phyloP scores from a whole-genome alignment of 2,113 vertebrate species.

The Neofelis nebulosa region DNA sequence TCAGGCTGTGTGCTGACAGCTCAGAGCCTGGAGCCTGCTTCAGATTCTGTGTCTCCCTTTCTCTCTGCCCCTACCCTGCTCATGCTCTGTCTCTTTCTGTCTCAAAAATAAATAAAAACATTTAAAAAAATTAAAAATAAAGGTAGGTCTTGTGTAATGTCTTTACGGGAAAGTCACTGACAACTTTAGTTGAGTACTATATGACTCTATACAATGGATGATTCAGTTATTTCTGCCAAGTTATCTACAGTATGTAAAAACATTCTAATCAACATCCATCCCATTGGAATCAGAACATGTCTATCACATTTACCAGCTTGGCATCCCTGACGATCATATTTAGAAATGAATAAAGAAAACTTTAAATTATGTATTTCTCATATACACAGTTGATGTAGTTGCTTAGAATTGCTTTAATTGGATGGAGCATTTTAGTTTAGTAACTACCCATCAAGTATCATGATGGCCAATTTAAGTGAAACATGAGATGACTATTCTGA shows the following conservation, averaged over 20 bases:
- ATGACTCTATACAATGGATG: background rate
- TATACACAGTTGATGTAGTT: background rate
- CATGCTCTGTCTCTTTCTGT: too few relatives aligned
- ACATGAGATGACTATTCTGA: background rate
- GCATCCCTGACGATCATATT: background rate
- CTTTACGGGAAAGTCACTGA: background rate
- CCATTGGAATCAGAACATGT: background rate
- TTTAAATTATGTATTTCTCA: background rate
- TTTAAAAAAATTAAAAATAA: background rate
- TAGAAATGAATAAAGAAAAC: constrained; percentile 9
- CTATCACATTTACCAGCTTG: background rate
- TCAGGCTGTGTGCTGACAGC: too few relatives aligned
- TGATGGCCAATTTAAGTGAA: background rate
- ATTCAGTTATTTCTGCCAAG: background rate
- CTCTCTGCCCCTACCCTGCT: too few relatives aligned
- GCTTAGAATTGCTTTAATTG: constrained; percentile 14
- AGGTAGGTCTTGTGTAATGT: background rate
- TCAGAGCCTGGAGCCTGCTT: too few relatives aligned
- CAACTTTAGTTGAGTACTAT: background rate
- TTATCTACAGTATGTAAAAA: background rate
- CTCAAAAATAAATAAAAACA: too few relatives aligned
- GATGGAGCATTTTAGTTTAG: background rate
- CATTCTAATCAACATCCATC: background rate
- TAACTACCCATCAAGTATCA: background rate
- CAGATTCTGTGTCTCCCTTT: too few relatives aligned